These are phyloP conservation scores for Phrynocephalus forsythii DNA, from an alignment of 2,797 vertebrate species.

Conservation along the genomic window DNA sequence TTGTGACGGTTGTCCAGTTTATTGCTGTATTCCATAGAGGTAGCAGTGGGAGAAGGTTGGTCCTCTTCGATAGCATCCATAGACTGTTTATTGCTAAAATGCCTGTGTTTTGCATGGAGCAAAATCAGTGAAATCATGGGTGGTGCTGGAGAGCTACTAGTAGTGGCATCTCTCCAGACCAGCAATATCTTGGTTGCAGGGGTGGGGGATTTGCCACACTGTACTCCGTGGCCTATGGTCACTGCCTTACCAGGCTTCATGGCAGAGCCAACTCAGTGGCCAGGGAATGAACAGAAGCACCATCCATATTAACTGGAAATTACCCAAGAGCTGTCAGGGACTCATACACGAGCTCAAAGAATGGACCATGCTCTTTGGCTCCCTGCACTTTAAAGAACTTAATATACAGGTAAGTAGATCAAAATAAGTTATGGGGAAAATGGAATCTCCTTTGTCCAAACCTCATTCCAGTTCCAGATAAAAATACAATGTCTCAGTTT, in stretches of 20 bases:
- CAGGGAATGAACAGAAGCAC: neutral
- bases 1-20: neutral
- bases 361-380: neutral
- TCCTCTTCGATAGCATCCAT: no score
- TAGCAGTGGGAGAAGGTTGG: no score
- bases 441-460: neutral
- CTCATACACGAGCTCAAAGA: neutral
- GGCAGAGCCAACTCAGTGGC: no score
- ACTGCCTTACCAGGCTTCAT: no score
- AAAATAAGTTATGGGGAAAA: neutral
- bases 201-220: neutral
- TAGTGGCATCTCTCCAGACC: no score
- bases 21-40: neutral
- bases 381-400: neutral
- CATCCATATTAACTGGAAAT: neutral
- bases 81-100: no score
- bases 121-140: no score
- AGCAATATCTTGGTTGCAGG: neutral
- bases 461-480: neutral
- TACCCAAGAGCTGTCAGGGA: neutral
- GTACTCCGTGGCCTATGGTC: no score
- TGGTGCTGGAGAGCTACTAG: no score
- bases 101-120: neutral
- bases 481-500: neutral
- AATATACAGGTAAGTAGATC: no score